phyloP scores from a whole-genome alignment of 2,113 vertebrate species.

The Cairina moschata region DNA sequence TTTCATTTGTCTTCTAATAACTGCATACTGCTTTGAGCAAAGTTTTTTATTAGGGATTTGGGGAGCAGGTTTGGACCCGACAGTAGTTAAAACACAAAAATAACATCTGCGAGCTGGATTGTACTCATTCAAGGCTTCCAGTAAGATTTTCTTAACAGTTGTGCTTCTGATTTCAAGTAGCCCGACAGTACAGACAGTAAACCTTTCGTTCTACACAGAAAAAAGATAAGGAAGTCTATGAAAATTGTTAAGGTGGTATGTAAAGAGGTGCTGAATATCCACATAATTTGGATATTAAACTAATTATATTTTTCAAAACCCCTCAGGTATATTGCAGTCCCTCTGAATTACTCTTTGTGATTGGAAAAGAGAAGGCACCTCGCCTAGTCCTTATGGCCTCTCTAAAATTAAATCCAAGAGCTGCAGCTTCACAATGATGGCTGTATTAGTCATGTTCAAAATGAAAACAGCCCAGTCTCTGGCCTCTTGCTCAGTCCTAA shows the following conservation, averaged over 20 bases:
- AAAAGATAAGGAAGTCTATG: background rate
- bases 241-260: background rate
- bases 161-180: background rate
- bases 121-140: background rate
- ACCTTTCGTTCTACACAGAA: background rate
- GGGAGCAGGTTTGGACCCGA: background rate
- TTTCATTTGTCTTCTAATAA: background rate
- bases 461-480: background rate
- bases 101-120: background rate
- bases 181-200: background rate
- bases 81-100: background rate
- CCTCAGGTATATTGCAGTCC: background rate
- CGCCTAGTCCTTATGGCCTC: background rate
- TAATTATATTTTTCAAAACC: background rate
- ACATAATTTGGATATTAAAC: background rate
- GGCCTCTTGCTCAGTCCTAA: background rate
- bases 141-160: background rate
- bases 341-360: background rate
- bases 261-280: background rate
- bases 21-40: background rate
- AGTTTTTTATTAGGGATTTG: background rate
- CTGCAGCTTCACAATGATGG: fast-evolving
- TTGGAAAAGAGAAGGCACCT: background rate
- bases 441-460: background rate
- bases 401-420: fast-evolving